phyloP scores from a whole-genome alignment of 2,797 vertebrate species.

The Sylvia borin region DNA sequence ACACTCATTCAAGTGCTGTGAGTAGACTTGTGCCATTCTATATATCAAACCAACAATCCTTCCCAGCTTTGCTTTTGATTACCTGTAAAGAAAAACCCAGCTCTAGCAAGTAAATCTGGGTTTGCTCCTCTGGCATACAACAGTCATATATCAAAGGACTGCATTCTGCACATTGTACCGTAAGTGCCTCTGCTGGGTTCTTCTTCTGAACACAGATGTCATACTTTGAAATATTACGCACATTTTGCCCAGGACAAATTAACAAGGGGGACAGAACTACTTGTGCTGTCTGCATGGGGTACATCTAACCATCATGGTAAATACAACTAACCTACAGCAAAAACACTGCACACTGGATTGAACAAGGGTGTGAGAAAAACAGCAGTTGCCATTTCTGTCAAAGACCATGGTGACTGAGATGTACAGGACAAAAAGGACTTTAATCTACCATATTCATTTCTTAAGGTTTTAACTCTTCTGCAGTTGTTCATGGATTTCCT shows the following conservation, averaged over 20 bases:
- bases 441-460: not conserved
- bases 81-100: not conserved
- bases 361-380: not conserved
- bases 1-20: not conserved
- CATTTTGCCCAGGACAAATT: not conserved
- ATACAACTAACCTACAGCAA: not conserved
- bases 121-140: not conserved
- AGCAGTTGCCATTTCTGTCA: not conserved
- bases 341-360: not conserved
- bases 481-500: not conserved
- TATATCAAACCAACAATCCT: not conserved
- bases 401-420: not conserved
- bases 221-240: not conserved
- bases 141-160: not conserved
- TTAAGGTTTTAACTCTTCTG: not conserved
- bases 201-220: not conserved
- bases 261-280: not conserved
- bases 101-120: not conserved
- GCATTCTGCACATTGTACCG: not conserved
- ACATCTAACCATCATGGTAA: not conserved
- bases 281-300: fast-evolving
- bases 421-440: not conserved
- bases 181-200: not conserved
- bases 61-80: not conserved
- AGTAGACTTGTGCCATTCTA: not conserved